Base-by-base conservation (phyloP, 2,888 invertebrate genomes). In the Leucoptera coffeella region DNA sequence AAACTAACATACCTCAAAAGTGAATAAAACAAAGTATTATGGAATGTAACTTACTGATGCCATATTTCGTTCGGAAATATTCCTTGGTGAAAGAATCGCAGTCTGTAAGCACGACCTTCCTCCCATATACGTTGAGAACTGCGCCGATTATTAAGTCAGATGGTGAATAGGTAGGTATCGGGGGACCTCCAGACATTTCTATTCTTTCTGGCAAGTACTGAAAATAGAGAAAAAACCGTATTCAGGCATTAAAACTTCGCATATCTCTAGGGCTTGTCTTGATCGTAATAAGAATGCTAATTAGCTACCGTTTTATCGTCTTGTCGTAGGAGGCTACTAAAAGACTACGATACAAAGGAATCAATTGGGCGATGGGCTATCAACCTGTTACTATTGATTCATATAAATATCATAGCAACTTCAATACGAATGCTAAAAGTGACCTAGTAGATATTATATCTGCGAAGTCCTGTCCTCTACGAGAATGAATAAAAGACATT, bases 61-160 rank as follows among this genome's bases (percentile, higher is more conserved):
- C 78, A 45, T 76, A 80, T 32, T 82, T 83, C 29, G 75, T 73
- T 3, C 77, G 65, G 56, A 92, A 94, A 56, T 85, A 93, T 29
- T 87, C 82, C 49, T 80, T 83, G 0, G 94, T 94, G 40, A 82
- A 92, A 2, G 77, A 69, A 56, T 95, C 94, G 41, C 91, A 88
- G 47, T 88, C 84, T 0, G 81, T 85, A 0, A 95, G 55, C 0
- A 89, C 74, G 12, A 92, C 75, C 34, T 81, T 80, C 12, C 93
- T 74, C 2, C 91, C 91, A 43, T 78, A 92, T 4, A 88, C 80
- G 46, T 88, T 87, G 2, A 95, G 45, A 1, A 81, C 76, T 0
- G 82, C 78, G 0, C 94, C 94, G 33, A 94, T 85, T 21, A 79
- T 78, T 14, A 95, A 62, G 52, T 95, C 93, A 10, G 73, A 75